These are phyloP conservation scores for Ciconia maguari DNA, from an alignment of 2,113 vertebrate species.

Conservation along the genomic window DNA sequence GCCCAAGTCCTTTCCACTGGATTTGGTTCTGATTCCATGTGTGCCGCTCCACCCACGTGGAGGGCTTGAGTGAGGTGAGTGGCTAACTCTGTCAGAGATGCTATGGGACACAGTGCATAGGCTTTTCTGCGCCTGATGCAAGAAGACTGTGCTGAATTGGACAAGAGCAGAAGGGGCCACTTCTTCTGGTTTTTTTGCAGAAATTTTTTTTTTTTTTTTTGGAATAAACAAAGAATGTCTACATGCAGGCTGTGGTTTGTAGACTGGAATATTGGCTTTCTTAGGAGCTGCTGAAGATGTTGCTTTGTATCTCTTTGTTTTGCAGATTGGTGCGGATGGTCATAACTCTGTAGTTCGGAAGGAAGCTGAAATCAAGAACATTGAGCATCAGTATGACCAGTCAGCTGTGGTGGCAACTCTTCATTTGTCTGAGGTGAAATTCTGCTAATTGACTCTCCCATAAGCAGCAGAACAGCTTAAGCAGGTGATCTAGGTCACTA, in stretches of 20 bases:
- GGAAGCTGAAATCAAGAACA: conserved; percentile 82
- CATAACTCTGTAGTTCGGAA: conserved; percentile 88
- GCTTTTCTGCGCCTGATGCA: not conserved
- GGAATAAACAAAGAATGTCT: not conserved
- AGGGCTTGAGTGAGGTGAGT: conserved; percentile 15
- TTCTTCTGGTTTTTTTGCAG: not conserved
- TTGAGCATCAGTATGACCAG: conserved; percentile 93
- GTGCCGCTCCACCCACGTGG: not conserved
- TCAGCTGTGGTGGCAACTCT: conserved; percentile 95
- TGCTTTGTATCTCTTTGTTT: not conserved
- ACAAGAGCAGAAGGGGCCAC: not conserved
- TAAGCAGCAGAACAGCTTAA: not conserved
- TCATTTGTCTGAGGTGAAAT: conserved; percentile 87
- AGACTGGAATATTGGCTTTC: not conserved
- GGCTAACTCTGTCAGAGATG: not conserved
- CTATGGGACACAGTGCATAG: not conserved
- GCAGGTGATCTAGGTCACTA: not conserved
- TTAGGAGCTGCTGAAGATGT: not conserved
- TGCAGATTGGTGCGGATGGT: conserved; percentile 93
- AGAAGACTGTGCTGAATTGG: not conserved
- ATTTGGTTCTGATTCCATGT: conserved; percentile 43
- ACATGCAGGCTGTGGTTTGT: not conserved
- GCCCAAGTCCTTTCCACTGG: conserved; percentile 21
- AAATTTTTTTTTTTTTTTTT: not conserved
- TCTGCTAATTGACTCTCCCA: not conserved